A percentile compares a stretch with the other conserved stretches of the same genome.
These are phyloP conservation scores for Aleiodes alternator DNA, from an alignment of 2,888 invertebrate genomes.

Conservation along the genomic window DNA sequence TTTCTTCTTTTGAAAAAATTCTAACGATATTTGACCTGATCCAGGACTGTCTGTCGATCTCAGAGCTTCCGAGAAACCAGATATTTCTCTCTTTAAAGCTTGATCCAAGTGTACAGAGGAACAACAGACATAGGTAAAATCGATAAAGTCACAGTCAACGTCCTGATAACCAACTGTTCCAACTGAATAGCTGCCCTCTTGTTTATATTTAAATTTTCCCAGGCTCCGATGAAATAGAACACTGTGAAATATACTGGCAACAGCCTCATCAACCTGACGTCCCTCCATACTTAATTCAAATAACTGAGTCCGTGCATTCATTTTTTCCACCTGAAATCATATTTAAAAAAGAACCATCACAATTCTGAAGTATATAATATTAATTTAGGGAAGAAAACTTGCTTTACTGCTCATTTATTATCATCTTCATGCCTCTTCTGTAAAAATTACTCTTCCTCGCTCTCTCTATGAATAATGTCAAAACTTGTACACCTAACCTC, in stretches of 20 bases:
- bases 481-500: too few relatives aligned
- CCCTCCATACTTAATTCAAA: conserved; percentile 92
- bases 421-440: too few relatives aligned
- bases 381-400: too few relatives aligned
- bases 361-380: background rate
- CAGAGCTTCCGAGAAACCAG: conserved; percentile 86
- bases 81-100: conserved; percentile 85
- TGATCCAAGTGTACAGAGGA: conserved; percentile 87
- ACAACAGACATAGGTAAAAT: conserved; percentile 97
- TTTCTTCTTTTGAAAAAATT: conserved; percentile 95
- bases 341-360: background rate
- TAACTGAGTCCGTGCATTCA: conserved; percentile 89
- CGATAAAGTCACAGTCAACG: conserved; percentile 98
- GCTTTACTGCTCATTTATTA: too few relatives aligned
- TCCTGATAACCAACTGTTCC: conserved; percentile 97
- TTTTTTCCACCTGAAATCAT: conserved; percentile 66
- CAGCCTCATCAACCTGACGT: conserved; percentile 93
- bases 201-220: conserved; percentile 95
- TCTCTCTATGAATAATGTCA: too few relatives aligned
- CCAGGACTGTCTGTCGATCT: conserved; percentile 83
- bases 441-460: too few relatives aligned
- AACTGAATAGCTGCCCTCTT: conserved; percentile 95
- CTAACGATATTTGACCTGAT: conserved; percentile 91
- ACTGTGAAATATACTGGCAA: conserved; percentile 93
- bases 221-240: conserved; percentile 92